These are phyloP conservation scores for Acronicta aceris DNA, from an alignment of 2,888 invertebrate species.

Conservation along the genomic window DNA sequence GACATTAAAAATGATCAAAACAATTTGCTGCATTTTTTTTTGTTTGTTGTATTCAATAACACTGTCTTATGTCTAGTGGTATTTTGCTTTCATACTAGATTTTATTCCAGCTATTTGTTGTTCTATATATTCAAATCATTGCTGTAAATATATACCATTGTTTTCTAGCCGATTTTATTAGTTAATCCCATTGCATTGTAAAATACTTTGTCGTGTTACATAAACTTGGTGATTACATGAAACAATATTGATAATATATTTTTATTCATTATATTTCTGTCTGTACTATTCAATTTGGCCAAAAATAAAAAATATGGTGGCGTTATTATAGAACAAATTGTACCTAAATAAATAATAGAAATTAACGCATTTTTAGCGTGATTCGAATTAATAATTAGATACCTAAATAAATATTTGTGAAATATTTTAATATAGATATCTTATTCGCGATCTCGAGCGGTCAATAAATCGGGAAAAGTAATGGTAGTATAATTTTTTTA, in stretches of 20 bases:
- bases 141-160: constrained; percentile 47
- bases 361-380: constrained; percentile 41
- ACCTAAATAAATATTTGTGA: constrained; percentile 12
- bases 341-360: constrained; percentile 48
- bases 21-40: too few relatives aligned
- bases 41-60: background rate
- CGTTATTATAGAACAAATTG: constrained; percentile 44
- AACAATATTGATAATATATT: constrained; percentile 4
- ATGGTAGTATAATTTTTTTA: background rate
- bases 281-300: constrained; percentile 29
- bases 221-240: constrained; percentile 11
- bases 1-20: background rate
- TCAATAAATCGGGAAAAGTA: background rate
- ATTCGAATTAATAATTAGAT: constrained; percentile 28
- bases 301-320: constrained; percentile 29
- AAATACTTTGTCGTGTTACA: constrained; percentile 22
- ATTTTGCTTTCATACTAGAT: constrained; percentile 35
- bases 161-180: constrained; percentile 52
- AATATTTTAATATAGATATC: constrained; percentile 4
- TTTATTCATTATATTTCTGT: constrained; percentile 10
- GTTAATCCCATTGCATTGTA: constrained; percentile 33
- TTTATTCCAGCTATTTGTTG: constrained; percentile 24
- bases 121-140: constrained; percentile 36
- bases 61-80: constrained; percentile 34
- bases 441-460: constrained; percentile 27